Evolutionary conservation across 2,113 vertebrate species (phyloP).

Genomic region (Acrocephalus arundinaceus): DNA sequence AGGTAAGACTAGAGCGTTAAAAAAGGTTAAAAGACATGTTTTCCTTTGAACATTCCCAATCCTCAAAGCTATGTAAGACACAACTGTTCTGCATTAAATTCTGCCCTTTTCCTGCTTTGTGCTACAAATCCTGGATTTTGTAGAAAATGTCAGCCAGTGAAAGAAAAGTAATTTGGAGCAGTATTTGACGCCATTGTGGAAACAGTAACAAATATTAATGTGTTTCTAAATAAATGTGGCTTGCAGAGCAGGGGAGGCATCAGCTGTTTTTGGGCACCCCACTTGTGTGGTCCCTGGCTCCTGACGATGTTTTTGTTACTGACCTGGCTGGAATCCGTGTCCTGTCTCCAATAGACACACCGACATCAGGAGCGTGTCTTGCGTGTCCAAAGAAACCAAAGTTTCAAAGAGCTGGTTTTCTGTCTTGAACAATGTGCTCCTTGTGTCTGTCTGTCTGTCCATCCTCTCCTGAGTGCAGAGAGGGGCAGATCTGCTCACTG

Average conservation of each 20-base stretch:
- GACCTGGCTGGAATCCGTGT: neutral
- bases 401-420: neutral
- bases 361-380: neutral
- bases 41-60: neutral
- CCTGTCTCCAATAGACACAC: neutral
- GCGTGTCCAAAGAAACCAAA: neutral
- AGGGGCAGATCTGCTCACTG: neutral
- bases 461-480: neutral
- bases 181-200: neutral
- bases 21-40: neutral
- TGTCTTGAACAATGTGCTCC: neutral
- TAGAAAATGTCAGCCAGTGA: neutral
- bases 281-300: neutral
- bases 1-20: neutral
- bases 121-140: neutral
- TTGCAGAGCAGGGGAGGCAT: neutral
- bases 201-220: neutral
- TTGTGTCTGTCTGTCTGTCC: neutral
- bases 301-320: neutral
- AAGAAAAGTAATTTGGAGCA: neutral
- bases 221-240: neutral
- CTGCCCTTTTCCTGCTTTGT: neutral
- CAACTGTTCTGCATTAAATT: neutral
- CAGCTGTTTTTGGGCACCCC: neutral
- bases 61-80: neutral